A percentile compares a stretch with the other conserved stretches of the same genome.
Conservation (phyloP, 2,888 invertebrate genomes). For the Nomada goodeniana region DNA sequence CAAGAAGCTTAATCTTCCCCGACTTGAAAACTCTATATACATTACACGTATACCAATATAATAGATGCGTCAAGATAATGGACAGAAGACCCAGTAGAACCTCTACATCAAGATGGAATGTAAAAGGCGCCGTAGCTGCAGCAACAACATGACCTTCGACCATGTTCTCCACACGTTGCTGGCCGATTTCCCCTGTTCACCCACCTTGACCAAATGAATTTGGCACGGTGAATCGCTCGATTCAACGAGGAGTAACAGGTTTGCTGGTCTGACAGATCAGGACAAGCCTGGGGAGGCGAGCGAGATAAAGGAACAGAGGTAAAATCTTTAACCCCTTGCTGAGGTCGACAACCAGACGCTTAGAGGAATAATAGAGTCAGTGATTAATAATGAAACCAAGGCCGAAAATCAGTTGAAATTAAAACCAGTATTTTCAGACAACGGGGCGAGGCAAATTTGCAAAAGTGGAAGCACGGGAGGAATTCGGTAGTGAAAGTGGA, state of each 20-base stretch:
- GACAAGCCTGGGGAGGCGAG: background rate
- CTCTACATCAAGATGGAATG: background rate
- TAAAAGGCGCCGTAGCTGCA: background rate
- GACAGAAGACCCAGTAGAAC: background rate
- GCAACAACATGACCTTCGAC: background rate
- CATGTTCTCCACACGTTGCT: constrained; percentile 10
- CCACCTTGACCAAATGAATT: constrained; percentile 10
- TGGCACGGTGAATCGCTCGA: constrained; percentile 32
- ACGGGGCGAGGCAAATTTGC: background rate
- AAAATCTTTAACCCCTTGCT: constrained; percentile 22
- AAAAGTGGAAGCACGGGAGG: too few species aligned
- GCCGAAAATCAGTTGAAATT: background rate
- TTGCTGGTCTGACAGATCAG: constrained; percentile 28
- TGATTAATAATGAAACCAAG: background rate
- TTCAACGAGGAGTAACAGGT: constrained; percentile 54
- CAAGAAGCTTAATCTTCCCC: background rate
- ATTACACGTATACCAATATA: background rate
- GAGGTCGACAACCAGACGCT: constrained; percentile 7
- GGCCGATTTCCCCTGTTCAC: constrained; percentile 23
- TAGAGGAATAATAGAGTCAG: background rate
- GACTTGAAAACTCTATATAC: background rate
- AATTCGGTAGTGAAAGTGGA: background rate
- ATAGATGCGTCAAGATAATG: background rate
- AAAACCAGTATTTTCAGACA: background rate
- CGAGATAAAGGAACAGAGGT: constrained; percentile 21